These are phyloP conservation scores for Cyprinus carpio DNA, from an alignment of 2,113 vertebrate genomes.

Conservation along the genomic window DNA sequence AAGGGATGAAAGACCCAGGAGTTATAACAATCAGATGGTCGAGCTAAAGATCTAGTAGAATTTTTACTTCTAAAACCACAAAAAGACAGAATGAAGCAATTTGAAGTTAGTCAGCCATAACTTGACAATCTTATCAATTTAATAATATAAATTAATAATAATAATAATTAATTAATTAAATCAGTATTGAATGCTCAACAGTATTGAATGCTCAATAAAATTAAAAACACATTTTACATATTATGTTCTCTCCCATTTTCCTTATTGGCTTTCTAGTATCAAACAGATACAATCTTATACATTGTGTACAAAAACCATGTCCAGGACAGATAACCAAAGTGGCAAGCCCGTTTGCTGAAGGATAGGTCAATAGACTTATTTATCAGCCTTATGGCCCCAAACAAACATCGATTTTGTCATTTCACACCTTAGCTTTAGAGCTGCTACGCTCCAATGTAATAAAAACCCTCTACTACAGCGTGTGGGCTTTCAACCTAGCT, in stretches of 20 bases:
- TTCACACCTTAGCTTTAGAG: conserved; percentile 4
- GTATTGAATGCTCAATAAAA: too few relatives aligned
- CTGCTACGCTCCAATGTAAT: conserved; percentile 8
- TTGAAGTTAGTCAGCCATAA: too few relatives aligned
- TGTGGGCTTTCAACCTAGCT: conserved; percentile 15
- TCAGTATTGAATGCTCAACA: too few relatives aligned
- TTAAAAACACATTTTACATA: too few relatives aligned
- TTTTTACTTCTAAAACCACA: neutral
- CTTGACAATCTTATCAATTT: too few relatives aligned
- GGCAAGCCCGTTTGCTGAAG: conserved; percentile 29
- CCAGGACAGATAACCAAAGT: conserved; percentile 15
- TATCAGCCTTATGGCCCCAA: conserved; percentile 8
- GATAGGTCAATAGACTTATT: conserved; percentile 24
- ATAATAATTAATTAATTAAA: too few relatives aligned
- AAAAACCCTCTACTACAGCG: conserved; percentile 15
- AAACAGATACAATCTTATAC: neutral
- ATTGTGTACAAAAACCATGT: conserved; percentile 16
- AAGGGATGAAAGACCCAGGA: neutral
- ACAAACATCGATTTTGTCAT: conserved; percentile 40
- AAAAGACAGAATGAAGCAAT: neutral
- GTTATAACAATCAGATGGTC: neutral
- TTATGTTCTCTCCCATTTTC: neutral
- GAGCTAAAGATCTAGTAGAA: neutral
- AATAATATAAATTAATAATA: too few relatives aligned
- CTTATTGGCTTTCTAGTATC: neutral